Percentiles rank a stretch among this genome's conserved stretches.
Evolutionary conservation across 1,140 invertebrate genomes (phyloP).

Genomic region (Theocolax elegans): DNA sequence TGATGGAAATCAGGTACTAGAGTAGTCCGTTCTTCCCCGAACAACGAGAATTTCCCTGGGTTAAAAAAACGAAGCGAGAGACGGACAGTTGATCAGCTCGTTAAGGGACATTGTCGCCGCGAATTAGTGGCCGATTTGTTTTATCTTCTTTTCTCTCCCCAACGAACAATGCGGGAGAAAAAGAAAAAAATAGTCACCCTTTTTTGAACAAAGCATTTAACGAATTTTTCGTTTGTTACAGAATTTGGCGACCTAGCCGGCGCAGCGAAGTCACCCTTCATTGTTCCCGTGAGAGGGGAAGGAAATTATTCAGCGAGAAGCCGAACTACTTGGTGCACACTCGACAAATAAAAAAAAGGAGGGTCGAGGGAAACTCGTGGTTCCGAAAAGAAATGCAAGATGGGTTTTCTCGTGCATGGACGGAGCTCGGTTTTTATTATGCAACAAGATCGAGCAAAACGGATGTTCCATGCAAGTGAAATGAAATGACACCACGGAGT

Average conservation of each 20-base stretch:
- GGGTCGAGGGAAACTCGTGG: no score
- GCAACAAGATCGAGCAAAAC: neutral
- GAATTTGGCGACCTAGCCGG: conserved; percentile 65
- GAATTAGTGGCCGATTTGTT: conserved; percentile 55
- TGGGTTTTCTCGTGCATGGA: no score
- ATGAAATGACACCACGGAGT: neutral
- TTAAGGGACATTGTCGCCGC: conserved; percentile 57
- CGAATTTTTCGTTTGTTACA: conserved; percentile 56
- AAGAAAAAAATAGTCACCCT: no score
- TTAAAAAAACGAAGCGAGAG: neutral
- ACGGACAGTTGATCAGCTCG: conserved; percentile 48
- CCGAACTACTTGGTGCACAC: conserved; percentile 8
- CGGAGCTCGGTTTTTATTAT: neutral
- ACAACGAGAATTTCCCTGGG: no score
- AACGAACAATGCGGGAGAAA: conserved; percentile 54
- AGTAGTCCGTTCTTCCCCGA: no score
- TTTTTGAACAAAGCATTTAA: conserved; percentile 40
- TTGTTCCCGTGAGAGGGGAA: conserved; percentile 46
- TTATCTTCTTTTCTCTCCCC: conserved; percentile 41
- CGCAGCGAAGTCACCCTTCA: conserved; percentile 26
- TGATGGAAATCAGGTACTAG: neutral
- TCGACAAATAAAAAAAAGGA: neutral
- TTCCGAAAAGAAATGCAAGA: no score
- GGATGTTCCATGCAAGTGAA: neutral
- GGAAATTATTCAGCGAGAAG: conserved; percentile 35